Conservation (phyloP, 2,113 vertebrate genomes). For the Chloropsis cyanopogon region DNA sequence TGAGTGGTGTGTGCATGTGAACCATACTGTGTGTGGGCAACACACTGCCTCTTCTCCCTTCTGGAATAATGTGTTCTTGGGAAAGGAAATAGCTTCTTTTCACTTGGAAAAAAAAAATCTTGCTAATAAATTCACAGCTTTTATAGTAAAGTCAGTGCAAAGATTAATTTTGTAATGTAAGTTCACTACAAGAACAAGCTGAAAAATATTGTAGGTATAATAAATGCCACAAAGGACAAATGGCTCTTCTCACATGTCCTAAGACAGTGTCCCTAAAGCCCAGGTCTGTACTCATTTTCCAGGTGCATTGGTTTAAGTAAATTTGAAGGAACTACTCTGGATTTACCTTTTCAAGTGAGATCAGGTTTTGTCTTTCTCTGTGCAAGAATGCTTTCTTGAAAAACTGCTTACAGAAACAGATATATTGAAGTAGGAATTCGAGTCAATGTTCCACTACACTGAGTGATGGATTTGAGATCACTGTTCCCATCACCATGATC, state of each 20-base stretch:
- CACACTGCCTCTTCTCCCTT: slow-evolving; percentile 46
- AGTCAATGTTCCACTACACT: not conserved
- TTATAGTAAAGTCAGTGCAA: slow-evolving; percentile 30
- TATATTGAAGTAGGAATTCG: fast-evolving
- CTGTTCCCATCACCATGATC: not conserved
- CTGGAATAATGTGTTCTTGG: slow-evolving; percentile 38
- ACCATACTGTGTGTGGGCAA: slow-evolving; percentile 59
- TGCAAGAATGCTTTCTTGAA: not conserved
- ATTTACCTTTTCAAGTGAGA: not conserved
- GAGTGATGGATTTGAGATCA: not conserved
- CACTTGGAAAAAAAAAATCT: slow-evolving; percentile 8
- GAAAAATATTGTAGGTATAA: not conserved
- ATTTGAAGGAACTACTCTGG: not conserved
- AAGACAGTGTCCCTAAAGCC: not conserved
- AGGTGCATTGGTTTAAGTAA: not conserved
- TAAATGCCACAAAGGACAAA: not conserved
- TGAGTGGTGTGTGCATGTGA: not conserved
- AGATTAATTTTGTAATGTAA: not conserved
- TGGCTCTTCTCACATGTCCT: not conserved
- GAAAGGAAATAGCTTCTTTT: slow-evolving; percentile 39
- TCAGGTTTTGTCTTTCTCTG: not conserved
- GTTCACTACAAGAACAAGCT: not conserved
- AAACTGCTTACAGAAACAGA: not conserved
- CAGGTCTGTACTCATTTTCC: not conserved
- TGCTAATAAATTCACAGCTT: slow-evolving; percentile 55